Conservation (phyloP, 1,140 invertebrate genomes). For the Aphelinus atriplicis region DNA sequence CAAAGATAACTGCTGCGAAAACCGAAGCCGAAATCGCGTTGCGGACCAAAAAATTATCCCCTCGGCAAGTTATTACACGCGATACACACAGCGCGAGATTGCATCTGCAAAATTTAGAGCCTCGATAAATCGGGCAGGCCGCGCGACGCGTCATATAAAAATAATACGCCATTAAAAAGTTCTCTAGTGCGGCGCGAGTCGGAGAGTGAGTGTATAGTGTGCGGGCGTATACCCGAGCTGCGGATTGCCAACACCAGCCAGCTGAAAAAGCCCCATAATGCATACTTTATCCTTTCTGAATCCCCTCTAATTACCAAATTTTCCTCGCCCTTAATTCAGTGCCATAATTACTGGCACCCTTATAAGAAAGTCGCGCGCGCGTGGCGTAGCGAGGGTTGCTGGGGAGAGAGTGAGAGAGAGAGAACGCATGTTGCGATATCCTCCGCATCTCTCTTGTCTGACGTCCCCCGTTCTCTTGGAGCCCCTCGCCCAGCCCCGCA, state of each 20-base stretch:
- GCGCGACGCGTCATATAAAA: background rate
- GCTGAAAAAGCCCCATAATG: slow-evolving; percentile 39
- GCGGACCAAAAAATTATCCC: too few relatives aligned
- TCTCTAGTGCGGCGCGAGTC: background rate
- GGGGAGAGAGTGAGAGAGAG: slow-evolving; percentile 27
- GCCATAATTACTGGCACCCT: slow-evolving; percentile 62
- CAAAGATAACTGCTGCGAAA: too few relatives aligned
- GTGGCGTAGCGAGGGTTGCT: slow-evolving; percentile 17
- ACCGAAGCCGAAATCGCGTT: too few relatives aligned
- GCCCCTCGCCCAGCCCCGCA: slow-evolving; percentile 27
- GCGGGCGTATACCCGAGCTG: too few relatives aligned
- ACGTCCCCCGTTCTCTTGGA: slow-evolving; percentile 30
- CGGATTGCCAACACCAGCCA: too few relatives aligned
- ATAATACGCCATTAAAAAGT: slow-evolving; percentile 27
- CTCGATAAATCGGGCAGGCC: too few relatives aligned
- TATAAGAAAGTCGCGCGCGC: slow-evolving; percentile 47
- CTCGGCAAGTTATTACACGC: too few relatives aligned
- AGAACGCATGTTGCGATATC: slow-evolving; percentile 48
- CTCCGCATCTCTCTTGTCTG: slow-evolving; percentile 41
- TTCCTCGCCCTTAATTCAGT: slow-evolving; percentile 64
- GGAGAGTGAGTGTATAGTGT: background rate
- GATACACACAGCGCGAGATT: too few relatives aligned
- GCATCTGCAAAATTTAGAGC: too few relatives aligned
- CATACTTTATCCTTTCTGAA: slow-evolving; percentile 60
- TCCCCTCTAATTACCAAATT: slow-evolving; percentile 65